These are phyloP conservation scores for Cyphomyrus plagiostoma DNA, from an alignment of 2,113 vertebrate species.

Conservation along the genomic window DNA sequence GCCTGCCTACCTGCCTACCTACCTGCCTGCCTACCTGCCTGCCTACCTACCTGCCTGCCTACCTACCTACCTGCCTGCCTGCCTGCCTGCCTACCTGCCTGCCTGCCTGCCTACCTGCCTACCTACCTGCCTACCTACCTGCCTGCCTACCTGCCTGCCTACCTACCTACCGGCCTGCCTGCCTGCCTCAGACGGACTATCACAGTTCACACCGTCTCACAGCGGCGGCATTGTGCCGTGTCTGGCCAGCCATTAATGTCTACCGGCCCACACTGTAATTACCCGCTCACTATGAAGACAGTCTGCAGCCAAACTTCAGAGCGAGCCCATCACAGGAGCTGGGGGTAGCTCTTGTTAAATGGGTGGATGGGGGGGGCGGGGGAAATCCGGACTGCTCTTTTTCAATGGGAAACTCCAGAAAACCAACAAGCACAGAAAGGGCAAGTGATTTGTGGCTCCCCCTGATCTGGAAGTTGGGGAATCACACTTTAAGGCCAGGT, in stretches of 20 bases:
- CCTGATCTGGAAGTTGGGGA: neutral
- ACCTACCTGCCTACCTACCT: fast-evolving
- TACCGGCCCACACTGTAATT: conserved; percentile 47
- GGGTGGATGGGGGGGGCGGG: neutral
- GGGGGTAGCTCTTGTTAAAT: neutral
- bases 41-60: too few relatives aligned
- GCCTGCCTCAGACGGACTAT: conserved; percentile 30
- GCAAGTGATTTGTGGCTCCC: too few relatives aligned
- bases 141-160: too few relatives aligned
- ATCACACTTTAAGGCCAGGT: neutral
- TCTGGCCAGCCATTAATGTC: conserved; percentile 41
- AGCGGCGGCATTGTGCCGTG: conserved; percentile 29
- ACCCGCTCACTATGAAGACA: conserved; percentile 40
- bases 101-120: too few relatives aligned
- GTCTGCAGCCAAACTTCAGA: conserved; percentile 42
- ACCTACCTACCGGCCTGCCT: neutral
- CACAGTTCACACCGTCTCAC: conserved; percentile 38
- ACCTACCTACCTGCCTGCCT: too few relatives aligned
- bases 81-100: too few relatives aligned
- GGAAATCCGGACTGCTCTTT: neutral
- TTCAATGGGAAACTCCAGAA: too few relatives aligned
- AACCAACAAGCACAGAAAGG: too few relatives aligned
- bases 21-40: too few relatives aligned
- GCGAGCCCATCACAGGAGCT: conserved; percentile 21
- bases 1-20: too few relatives aligned